Conservation (phyloP, 2,113 vertebrate species). For the Hystrix cristata region DNA sequence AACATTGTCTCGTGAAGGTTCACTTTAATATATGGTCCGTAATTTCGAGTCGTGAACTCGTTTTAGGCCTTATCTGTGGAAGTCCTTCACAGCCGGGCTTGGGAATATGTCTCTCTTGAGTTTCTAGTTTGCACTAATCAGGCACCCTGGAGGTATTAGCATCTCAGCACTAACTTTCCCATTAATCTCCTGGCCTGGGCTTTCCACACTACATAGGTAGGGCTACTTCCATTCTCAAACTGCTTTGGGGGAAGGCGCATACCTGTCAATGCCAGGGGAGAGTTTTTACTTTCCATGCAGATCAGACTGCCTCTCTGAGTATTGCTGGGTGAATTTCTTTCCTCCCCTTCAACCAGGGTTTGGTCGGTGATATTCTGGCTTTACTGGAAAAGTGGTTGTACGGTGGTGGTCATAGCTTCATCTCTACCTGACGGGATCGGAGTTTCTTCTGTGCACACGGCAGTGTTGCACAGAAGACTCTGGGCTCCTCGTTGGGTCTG, state of each 20-base stretch:
- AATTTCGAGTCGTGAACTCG: constrained; percentile 23
- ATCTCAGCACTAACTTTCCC: background rate
- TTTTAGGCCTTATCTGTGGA: background rate
- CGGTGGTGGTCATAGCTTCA: background rate
- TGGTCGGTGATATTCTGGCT: background rate
- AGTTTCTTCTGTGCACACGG: background rate
- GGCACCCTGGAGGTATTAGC: background rate
- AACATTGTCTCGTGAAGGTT: background rate
- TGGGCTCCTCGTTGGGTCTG: background rate
- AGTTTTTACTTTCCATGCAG: background rate
- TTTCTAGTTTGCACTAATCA: constrained; percentile 6
- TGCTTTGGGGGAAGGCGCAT: background rate
- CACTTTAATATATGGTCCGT: background rate
- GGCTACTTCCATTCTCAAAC: background rate
- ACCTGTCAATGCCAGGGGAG: background rate
- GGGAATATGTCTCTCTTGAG: background rate
- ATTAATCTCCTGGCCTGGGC: background rate
- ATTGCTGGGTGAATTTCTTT: background rate
- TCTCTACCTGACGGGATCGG: background rate
- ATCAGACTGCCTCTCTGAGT: background rate
- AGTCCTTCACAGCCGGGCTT: background rate
- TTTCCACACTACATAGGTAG: background rate
- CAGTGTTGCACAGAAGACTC: background rate
- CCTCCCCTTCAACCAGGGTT: background rate
- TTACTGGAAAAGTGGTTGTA: background rate